These are phyloP conservation scores for Caenorhabditis sp. DNA, from an alignment of 2,888 invertebrate species.

Conservation along the genomic window DNA sequence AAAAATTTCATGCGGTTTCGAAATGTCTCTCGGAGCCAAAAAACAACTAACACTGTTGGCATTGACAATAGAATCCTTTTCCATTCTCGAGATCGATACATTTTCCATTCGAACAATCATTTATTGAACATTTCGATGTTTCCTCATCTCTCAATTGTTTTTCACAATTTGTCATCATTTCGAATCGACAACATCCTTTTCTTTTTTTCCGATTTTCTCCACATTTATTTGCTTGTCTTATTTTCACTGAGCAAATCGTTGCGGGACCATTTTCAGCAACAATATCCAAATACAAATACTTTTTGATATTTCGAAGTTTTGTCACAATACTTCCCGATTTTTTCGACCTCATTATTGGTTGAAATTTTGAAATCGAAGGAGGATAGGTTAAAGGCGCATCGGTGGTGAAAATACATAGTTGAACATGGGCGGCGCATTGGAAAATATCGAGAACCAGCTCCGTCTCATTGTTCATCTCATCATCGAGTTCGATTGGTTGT, in stretches of 20 bases:
- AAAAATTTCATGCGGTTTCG: too few species aligned
- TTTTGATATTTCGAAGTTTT: conserved; percentile 22
- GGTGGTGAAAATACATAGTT: conserved; percentile 10
- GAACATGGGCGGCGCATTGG: conserved; percentile 11
- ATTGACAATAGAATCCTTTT: conserved; percentile 7
- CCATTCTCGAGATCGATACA: conserved; percentile 8
- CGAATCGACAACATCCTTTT: too few species aligned
- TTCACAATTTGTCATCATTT: too few species aligned
- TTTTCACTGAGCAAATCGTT: conserved; percentile 12
- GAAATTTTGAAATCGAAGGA: conserved; percentile 28
- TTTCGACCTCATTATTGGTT: conserved; percentile 13
- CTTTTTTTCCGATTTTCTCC: conserved; percentile 6
- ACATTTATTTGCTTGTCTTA: conserved; percentile 17
- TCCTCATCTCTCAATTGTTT: conserved; percentile 11
- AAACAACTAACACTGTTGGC: conserved; percentile 22
- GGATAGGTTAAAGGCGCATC: conserved; percentile 1
- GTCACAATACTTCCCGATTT: conserved; percentile 22
- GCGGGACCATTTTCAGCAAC: conserved; percentile 4
- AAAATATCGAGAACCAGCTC: conserved; percentile 20
- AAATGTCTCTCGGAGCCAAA: too few species aligned
- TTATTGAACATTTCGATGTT: conserved; percentile 2
- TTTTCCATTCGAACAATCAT: conserved; percentile 21
- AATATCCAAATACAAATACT: conserved; percentile 6
- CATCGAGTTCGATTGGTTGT: conserved; percentile 8
- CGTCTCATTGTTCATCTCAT: conserved; percentile 8